Percentiles rank a stretch among this genome's conserved stretches.
phyloP scores from a whole-genome alignment of 2,888 invertebrate genomes.

The Digitonthophagus gazella region DNA sequence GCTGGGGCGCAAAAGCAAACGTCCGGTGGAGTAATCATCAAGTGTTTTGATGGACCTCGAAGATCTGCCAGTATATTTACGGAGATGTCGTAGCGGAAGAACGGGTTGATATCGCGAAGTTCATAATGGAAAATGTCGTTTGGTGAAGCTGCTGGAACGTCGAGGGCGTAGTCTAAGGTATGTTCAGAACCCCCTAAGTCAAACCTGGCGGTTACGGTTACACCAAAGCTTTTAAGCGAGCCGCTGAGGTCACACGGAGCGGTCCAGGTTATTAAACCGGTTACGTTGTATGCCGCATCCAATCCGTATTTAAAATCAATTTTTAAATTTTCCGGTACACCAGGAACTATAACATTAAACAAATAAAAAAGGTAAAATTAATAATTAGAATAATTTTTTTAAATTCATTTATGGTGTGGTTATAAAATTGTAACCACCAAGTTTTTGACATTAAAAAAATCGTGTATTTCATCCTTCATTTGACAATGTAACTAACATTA shows the following conservation, averaged over 20 bases:
- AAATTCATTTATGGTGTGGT: too few relatives aligned
- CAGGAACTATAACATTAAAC: constrained; percentile 22
- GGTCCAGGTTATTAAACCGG: constrained; percentile 8
- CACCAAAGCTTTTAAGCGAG: constrained; percentile 13
- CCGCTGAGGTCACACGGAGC: constrained; percentile 21
- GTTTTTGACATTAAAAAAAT: too few relatives aligned
- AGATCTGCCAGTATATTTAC: constrained; percentile 19
- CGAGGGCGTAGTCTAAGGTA: not conserved
- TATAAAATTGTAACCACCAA: too few relatives aligned
- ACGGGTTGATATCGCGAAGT: constrained; percentile 20
- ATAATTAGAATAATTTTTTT: too few relatives aligned
- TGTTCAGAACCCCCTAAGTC: constrained; percentile 10
- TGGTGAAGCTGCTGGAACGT: not conserved
- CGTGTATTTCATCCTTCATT: too few relatives aligned
- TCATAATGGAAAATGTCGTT: constrained; percentile 3
- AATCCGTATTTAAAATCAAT: not conserved
- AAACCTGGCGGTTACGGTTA: constrained; percentile 16
- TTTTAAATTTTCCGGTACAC: constrained; percentile 9
- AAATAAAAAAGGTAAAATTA: not conserved
- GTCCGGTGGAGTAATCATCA: constrained; percentile 12
- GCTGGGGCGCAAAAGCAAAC: constrained; percentile 18
- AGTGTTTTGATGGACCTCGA: not conserved
- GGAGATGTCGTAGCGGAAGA: constrained; percentile 19
- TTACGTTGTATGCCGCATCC: constrained; percentile 9
- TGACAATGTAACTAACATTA: too few relatives aligned